These are phyloP conservation scores for Dendrophyllia cribrosa DNA, from an alignment of 64 coral and sea anemone genomes.

Conservation along the genomic window DNA sequence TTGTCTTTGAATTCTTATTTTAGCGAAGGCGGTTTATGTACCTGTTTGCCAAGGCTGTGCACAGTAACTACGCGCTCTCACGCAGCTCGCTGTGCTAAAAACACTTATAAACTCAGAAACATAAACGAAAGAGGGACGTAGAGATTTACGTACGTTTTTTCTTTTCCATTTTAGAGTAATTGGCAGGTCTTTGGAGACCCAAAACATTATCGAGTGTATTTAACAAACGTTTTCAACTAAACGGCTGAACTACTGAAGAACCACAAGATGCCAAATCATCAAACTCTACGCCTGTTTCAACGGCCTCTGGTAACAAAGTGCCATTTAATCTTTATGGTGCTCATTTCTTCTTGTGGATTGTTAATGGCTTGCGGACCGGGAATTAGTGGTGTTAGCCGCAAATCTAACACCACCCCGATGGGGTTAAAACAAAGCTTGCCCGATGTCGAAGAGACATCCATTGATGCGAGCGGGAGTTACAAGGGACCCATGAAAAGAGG, in stretches of 20 bases:
- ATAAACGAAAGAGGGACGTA: too few relatives aligned
- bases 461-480: slow-evolving; percentile 61
- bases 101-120: neutral
- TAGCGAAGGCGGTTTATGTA: neutral
- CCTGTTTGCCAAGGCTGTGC: neutral
- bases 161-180: slow-evolving; percentile 13
- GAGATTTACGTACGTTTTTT: neutral
- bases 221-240: neutral
- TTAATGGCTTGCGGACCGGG: slow-evolving; percentile 56
- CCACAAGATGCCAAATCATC: neutral
- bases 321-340: neutral
- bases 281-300: neutral
- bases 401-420: neutral
- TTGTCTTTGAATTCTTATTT: slow-evolving; percentile 7
- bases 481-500: slow-evolving; percentile 27
- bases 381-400: neutral
- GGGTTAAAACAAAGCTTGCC: slow-evolving; percentile 31
- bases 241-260: neutral
- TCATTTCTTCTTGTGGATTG: neutral
- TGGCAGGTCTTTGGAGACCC: neutral
- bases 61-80: neutral
- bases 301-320: too few relatives aligned
- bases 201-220: neutral
- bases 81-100: neutral
- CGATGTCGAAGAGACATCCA: slow-evolving; percentile 45